A percentile compares a stretch with the other conserved stretches of the same genome.
Evolutionary conservation across 1,140 invertebrate species (phyloP).

Genomic region (Chelonus insularis): DNA sequence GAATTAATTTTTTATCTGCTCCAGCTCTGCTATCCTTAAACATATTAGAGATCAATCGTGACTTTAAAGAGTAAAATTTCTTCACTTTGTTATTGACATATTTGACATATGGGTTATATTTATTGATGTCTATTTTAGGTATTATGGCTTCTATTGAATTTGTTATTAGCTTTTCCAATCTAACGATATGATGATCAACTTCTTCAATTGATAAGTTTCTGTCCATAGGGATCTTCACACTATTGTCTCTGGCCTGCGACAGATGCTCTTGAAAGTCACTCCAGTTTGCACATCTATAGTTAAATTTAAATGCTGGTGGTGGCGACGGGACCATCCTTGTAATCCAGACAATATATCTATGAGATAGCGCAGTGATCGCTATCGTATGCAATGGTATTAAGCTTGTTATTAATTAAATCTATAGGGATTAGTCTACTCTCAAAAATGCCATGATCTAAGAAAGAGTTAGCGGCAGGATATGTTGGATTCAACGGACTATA

Average conservation of each 20-base stretch:
- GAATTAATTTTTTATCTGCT: too few species aligned
- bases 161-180: not conserved
- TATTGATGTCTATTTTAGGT: too few species aligned
- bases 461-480: constrained; percentile 6
- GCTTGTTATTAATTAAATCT: too few species aligned
- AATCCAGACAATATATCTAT: not conserved
- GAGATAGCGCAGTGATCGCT: constrained; percentile 27
- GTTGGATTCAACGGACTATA: constrained; percentile 3
- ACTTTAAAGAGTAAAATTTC: constrained; percentile 6
- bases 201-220: constrained; percentile 22
- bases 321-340: not conserved
- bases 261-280: constrained; percentile 11
- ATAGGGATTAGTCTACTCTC: too few species aligned
- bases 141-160: constrained; percentile 15
- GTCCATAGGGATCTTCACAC: not conserved
- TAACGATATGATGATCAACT: constrained; percentile 14
- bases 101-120: too few species aligned
- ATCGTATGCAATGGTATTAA: constrained; percentile 29
- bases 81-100: constrained; percentile 18
- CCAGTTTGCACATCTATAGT: constrained; percentile 28
- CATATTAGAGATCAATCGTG: not conserved
- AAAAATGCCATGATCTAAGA: constrained; percentile 10
- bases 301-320: not conserved
- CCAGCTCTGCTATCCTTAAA: not conserved
- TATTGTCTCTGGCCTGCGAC: constrained; percentile 4